Evolutionary conservation across 2,888 invertebrate genomes (phyloP), one percentile per base, ranked within the genome.

Genomic region (Acleris sparsana): DNA sequence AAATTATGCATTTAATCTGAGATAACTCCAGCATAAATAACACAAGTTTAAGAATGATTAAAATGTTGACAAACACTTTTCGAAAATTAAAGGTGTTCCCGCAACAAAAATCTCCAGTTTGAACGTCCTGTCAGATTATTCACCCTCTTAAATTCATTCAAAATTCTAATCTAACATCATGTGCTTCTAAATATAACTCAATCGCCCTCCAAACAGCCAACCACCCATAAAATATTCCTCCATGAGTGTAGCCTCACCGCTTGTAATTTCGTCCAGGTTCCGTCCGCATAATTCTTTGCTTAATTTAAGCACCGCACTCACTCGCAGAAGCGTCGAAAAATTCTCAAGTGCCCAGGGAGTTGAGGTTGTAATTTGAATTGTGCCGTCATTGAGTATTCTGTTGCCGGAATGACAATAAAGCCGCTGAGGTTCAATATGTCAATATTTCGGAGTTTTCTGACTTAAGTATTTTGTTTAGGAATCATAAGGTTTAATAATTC

Each of bases 261-360:
- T 55, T 61, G 49, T 65, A 55, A 60, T 65, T 55, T 55, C 51
- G 17, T 18, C 18, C 64, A 55, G 64, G 64, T 55, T 55, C n/a
- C 55, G 16, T 16, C 11, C 48, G 65, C 60, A 65, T 65, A 65
- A 65, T 65, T 65, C 60, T 20, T 33, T 43, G 44, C 60, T 65
- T 61, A 65, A 56, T 65, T 65, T 65, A 65, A 65, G 65, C 55
- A 55, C 43, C 64, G 22, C 43, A 18, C 39, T 25, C 39, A 22
- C 43, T 22, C 55, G 44, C 25, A 29, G 53, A 64, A 49, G 64
- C 53, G 43, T 53, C 33, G 33, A 48, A 64, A 60, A 53, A 49
- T 44, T 57, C 44, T 20, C 29, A 16, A 53, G 59, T 46, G 29
- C 9, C 20, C 51, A n/a, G 55, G 60, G 65, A 51, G 51, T 43